phyloP scores from a whole-genome alignment of 2,113 vertebrate genomes.

The Lathamus discolor region DNA sequence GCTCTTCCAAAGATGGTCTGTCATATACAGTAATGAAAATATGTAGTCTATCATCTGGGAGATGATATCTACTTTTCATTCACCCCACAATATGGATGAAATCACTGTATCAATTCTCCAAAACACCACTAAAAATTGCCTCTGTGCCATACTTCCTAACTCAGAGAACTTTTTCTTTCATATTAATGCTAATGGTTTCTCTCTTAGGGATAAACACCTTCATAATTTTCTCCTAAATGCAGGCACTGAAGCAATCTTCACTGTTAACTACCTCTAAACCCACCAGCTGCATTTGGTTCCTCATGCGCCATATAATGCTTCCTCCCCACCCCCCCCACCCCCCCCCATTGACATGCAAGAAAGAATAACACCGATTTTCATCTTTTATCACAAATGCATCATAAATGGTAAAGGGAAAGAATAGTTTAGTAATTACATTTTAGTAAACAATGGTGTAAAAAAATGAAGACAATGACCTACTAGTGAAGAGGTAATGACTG shows the following conservation, averaged over 20 bases:
- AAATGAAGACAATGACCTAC: not conserved
- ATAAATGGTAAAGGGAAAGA: conserved; percentile 31
- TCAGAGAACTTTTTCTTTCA: conserved; percentile 30
- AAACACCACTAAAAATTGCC: not conserved
- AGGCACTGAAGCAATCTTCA: conserved; percentile 38
- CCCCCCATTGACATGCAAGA: conserved; percentile 21
- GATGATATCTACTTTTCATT: not conserved
- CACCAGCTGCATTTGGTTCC: conserved; percentile 8
- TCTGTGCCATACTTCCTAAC: not conserved
- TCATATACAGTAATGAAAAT: not conserved
- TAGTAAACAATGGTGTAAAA: conserved; percentile 3
- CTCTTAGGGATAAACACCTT: conserved; percentile 36
- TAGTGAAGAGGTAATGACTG: not conserved
- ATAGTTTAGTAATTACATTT: conserved; percentile 31
- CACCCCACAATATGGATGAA: not conserved
- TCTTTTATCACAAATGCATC: conserved; percentile 51
- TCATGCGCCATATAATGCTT: not conserved
- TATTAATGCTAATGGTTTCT: conserved; percentile 36
- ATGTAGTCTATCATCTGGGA: not conserved
- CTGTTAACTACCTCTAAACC: conserved; percentile 34
- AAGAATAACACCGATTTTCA: conserved; percentile 20
- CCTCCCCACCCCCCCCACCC: not conserved
- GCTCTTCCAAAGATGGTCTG: not conserved
- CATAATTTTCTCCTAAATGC: conserved; percentile 56
- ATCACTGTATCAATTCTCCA: not conserved